Evolutionary conservation across 2,888 invertebrate species (phyloP), one percentile per base, ranked within the genome.

Genomic region (Xanthorhoe designata): DNA sequence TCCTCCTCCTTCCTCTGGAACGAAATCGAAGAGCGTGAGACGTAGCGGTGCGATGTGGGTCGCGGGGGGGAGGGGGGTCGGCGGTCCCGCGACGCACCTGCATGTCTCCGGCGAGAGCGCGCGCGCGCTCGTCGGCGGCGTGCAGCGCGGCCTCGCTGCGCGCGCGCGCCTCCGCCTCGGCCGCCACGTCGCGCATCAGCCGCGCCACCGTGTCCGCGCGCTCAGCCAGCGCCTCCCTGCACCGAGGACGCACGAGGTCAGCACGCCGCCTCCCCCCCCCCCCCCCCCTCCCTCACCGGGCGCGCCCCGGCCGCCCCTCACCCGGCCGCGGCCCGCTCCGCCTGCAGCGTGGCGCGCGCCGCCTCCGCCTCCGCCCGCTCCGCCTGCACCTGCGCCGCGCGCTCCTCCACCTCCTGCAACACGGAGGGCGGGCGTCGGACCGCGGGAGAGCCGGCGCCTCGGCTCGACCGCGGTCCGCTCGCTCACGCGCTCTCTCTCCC

Each of bases 1-100:
- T 87, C 88, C 1, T 75, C 75, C 4, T 89, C 87, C 74, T 85
- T 87, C 32, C 70, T 76, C 85, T 87, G 76, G 9, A 64, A 66
- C 62, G 53, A 57, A 6, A 32, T 2, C 24, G 50, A 51, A 17
- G 10, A 9, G 32, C 15, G 49, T 24, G 15, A 6, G 24, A 17
- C 15, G 47, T 24, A 2, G 47, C 13, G 50, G 6, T 50, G 18
- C 42, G n/a, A 5, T 3, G 2, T 1, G 2, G 4, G 4, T 42
- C n/a, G 4, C 42, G 8, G 4, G 42, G 13, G 42, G 13, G 4
- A n/a, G 13, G 9, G 35, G 6, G 35, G 35, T 6, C 35, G 35
- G 35, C 8, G 9, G 35, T 5, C 35, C n/a, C n/a, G n/a, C n/a
- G n/a, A 1, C 35, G 9, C 35, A 35, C 24, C 24, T 32, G 32